Evolutionary conservation across 2,113 vertebrate genomes (phyloP), one percentile per base, ranked within the genome.

Genomic region (rat (Rattus norvegicus)): DNA sequence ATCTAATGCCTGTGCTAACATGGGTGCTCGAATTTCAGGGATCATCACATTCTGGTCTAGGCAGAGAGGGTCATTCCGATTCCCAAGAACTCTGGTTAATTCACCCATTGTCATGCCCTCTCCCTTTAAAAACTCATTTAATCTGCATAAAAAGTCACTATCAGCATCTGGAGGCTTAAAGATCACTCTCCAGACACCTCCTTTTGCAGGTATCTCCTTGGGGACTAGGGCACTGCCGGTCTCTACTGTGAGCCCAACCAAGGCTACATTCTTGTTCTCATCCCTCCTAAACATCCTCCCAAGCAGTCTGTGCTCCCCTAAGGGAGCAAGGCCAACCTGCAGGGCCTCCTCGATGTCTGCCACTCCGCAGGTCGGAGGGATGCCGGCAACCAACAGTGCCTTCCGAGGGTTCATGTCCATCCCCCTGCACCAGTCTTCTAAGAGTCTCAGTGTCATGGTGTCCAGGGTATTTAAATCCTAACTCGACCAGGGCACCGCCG

Each of bases 81-180:
- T 93, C 5, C 56, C 87, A 20, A 97, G 83, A 79, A 72, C 86
- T 83, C 89, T 79, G 36, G 61, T 67, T 28, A 96, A 7, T 56
- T 92, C 79, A 59, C 8, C 30, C 75, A 76, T 1, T 0, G 87
- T 91, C 43, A 95, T 24, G 2, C 75, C 93, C 63, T 96, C 80
- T 72, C 76, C 63, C 49, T 92, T 80, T 72, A 95, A 75, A 90
- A 96, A 96, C 30, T 93, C 93, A 63, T 56, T 87, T 87, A 87
- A 75, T 84, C 43, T 83, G 54, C 69, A 92, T 91, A 87, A 73
- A 92, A 97, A 94, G 67, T 91, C 87, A 90, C 47, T 8, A 77
- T 96, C 77, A 24, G 90, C 73, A 52, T 63, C 72, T 14, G 81
- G 91, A 9, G 81, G 86, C 80, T 98, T 95, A 85, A 85, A 81